Evolutionary conservation across 2,888 invertebrate species (phyloP), one percentile per base, ranked within the genome.

Genomic region (Sycophila texana): DNA sequence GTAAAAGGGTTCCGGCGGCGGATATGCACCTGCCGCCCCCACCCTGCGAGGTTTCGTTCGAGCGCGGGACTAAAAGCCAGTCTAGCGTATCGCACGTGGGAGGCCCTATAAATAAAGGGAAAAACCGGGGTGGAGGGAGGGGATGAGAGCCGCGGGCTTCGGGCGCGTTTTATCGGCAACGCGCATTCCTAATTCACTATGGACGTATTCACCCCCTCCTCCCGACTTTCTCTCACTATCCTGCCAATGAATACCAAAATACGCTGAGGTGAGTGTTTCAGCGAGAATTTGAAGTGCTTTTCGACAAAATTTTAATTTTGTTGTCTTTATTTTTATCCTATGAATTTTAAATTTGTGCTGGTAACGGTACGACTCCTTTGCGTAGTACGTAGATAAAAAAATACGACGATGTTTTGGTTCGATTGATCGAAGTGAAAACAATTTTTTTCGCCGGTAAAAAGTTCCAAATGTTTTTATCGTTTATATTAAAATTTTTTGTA

Each of bases 1-100:
- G 77, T 82, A 82, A 82, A 82, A 82, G 81, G 81, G 74, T 82
- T 79, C 22, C 5, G 30, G 16, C 10, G 16, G 49, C n/a, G 49
- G 4, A 49, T n/a, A 22, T 76, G 75, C 81, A 81, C 80, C 80
- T 77, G 77, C 55, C 57, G 26, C 26, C 65, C 72, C 80, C 74
- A 74, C 49, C 57, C 39, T 39, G 58, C 72, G 14, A 16, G 67
- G 55, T 73, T 49, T 4, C 47, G 39, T 39, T 39, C 39, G 12
- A 53, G 13, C 49, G 63, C 60, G 4, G 7, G 39, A n/a, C 22
- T 75, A 71, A 75, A 71, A 71, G 70, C 68, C 55, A 49, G 57
- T 61, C 30, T 30, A 5, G 60, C 57, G 66, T 67, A 60, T 20
- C 49, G 65, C 30, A 22, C 39, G 53, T n/a, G 13, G n/a, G 22